phyloP scores from a whole-genome alignment of 37 sponge, comb jelly and placozoan species.

The Haliclona indistincta region DNA sequence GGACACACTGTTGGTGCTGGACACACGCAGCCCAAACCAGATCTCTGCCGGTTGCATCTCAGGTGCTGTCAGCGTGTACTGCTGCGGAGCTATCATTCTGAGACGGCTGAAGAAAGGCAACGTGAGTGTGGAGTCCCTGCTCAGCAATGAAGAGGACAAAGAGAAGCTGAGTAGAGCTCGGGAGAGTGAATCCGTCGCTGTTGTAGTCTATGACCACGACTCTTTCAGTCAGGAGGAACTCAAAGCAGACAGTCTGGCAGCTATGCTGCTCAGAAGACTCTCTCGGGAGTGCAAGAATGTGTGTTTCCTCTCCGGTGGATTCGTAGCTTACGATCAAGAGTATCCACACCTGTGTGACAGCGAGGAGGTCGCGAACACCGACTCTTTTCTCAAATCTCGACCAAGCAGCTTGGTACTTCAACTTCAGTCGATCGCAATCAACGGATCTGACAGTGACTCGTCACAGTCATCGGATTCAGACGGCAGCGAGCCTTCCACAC shows the following conservation, averaged over 20 bases:
- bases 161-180: conserved; percentile 45
- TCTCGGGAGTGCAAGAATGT: conserved; percentile 61
- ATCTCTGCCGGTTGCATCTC: conserved; percentile 52
- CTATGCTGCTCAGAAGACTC: conserved; percentile 39
- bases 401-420: conserved; percentile 61
- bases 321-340: conserved; percentile 13
- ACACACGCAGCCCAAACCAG: conserved; percentile 36
- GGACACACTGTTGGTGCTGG: conserved; percentile 43
- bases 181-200: conserved; percentile 42
- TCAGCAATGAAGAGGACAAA: conserved; percentile 44
- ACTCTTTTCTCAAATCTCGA: conserved; percentile 20
- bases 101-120: conserved; percentile 64
- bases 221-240: conserved; percentile 4
- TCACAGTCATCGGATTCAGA: not conserved
- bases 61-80: conserved; percentile 48
- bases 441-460: conserved; percentile 9
- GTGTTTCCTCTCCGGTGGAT: conserved; percentile 52
- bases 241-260: conserved; percentile 14
- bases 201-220: conserved; percentile 56
- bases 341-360: conserved; percentile 39
- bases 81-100: conserved; percentile 46
- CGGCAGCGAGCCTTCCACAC: conserved; percentile 18
- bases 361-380: not conserved
- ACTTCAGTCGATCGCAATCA: conserved; percentile 25
- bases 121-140: conserved; percentile 47